These are phyloP conservation scores for Rhysida immarginata DNA, from an alignment of 1,140 invertebrate genomes.

Conservation along the genomic window DNA sequence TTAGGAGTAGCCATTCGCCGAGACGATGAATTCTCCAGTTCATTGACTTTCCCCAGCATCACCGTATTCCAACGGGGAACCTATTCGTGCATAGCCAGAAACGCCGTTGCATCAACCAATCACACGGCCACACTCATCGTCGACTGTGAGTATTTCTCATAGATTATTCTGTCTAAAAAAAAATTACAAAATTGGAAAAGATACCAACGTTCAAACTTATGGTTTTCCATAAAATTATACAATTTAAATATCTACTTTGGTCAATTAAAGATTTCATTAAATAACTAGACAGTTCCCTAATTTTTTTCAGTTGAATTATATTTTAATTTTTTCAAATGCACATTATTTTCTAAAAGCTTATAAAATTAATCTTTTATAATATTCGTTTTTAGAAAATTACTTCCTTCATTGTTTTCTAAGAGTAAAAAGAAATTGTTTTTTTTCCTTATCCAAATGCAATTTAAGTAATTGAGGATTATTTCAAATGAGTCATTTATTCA, in stretches of 20 bases:
- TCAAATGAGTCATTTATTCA: too few relatives aligned
- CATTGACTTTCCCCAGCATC: constrained; percentile 8
- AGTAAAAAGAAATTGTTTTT: too few relatives aligned
- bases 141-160: constrained; percentile 27
- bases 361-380: too few relatives aligned
- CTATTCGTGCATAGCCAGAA: constrained; percentile 24
- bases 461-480: too few relatives aligned
- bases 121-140: constrained; percentile 30
- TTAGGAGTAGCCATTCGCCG: constrained; percentile 39
- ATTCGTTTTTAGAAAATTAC: too few relatives aligned
- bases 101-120: constrained; percentile 25
- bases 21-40: constrained; percentile 44
- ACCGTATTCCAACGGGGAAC: constrained; percentile 20
- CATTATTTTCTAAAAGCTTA: too few relatives aligned
- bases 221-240: not conserved
- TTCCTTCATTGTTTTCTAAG: too few relatives aligned
- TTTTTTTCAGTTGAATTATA: too few relatives aligned
- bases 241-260: not conserved
- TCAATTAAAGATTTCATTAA: not conserved
- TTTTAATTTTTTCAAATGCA: too few relatives aligned
- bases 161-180: not conserved
- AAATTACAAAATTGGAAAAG: not conserved
- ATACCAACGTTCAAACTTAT: not conserved
- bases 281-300: too few relatives aligned
- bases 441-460: too few relatives aligned